Percentiles rank a stretch among this genome's conserved stretches.
Evolutionary conservation across 2,113 vertebrate species (phyloP).

Genomic region (Elephantulus edwardii): DNA sequence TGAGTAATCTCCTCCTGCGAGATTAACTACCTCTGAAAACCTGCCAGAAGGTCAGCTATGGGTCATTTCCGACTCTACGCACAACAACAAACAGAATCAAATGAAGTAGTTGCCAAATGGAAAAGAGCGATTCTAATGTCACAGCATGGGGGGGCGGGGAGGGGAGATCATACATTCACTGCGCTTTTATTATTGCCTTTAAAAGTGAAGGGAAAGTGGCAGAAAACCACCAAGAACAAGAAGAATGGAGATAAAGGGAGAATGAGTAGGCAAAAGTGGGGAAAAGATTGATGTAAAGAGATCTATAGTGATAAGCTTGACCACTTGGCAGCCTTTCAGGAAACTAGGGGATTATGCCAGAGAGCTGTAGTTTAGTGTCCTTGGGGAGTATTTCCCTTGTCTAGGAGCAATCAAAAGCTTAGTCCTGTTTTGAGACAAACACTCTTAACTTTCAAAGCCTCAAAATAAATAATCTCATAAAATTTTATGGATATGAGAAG

Average conservation of each 20-base stretch:
- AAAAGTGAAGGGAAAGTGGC: background rate
- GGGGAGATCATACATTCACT: background rate
- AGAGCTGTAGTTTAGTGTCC: background rate
- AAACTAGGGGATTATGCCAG: background rate
- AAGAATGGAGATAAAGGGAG: background rate
- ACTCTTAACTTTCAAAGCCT: slow-evolving; percentile 39
- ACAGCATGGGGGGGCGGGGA: background rate
- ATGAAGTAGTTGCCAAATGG: background rate
- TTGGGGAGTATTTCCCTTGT: background rate
- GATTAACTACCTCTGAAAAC: too few species aligned
- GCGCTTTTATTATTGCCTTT: background rate
- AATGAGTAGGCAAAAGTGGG: background rate
- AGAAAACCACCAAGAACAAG: background rate
- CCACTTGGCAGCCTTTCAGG: background rate
- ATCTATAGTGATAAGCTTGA: background rate
- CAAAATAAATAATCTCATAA: slow-evolving; percentile 44
- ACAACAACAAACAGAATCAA: too few species aligned
- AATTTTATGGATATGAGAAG: slow-evolving; percentile 22
- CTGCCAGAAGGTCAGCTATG: too few species aligned
- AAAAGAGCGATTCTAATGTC: background rate
- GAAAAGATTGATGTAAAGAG: background rate
- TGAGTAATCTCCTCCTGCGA: too few species aligned
- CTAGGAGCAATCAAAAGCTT: slow-evolving; percentile 1
- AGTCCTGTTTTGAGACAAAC: slow-evolving; percentile 18
- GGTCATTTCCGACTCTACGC: too few species aligned